Evolutionary conservation across 2,797 vertebrate genomes (phyloP).

Genomic region (Ciconia nigra): DNA sequence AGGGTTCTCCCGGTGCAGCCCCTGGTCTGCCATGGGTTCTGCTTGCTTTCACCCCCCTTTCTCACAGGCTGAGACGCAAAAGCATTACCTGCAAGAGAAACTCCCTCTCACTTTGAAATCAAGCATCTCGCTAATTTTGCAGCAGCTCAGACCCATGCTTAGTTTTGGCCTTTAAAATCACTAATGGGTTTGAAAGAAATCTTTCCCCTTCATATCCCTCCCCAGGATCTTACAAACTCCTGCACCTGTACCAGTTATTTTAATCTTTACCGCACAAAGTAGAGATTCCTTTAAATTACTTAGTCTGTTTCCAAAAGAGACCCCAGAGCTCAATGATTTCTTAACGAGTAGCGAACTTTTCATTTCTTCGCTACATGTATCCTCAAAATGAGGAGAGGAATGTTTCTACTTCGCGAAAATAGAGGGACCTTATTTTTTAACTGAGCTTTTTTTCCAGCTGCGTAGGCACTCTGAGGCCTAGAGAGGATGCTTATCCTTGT

Average conservation of each 20-base stretch:
- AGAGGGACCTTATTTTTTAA: constrained; percentile 37
- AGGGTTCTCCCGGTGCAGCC: constrained; percentile 73
- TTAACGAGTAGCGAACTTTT: constrained; percentile 39
- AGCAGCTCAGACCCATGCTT: constrained; percentile 32
- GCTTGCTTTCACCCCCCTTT: constrained; percentile 72
- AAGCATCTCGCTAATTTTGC: constrained; percentile 45
- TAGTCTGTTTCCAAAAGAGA: constrained; percentile 39
- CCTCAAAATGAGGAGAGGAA: constrained; percentile 42
- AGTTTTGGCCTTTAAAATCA: constrained; percentile 58
- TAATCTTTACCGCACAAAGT: constrained; percentile 22
- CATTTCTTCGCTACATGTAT: constrained; percentile 38
- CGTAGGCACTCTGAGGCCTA: neutral
- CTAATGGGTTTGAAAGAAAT: constrained; percentile 34
- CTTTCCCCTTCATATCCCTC: neutral
- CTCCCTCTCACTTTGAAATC: constrained; percentile 51
- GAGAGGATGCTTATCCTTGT: neutral
- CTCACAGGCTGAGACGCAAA: constrained; percentile 64
- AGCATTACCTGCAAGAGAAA: constrained; percentile 57
- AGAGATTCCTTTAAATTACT: constrained; percentile 35
- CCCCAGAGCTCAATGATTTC: constrained; percentile 45
- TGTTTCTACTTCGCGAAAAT: neutral
- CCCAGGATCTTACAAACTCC: constrained; percentile 22
- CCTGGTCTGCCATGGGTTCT: constrained; percentile 73
- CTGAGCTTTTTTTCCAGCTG: constrained; percentile 10
- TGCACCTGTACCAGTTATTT: constrained; percentile 9